phyloP scores from a whole-genome alignment of 2,113 vertebrate genomes.

The Ciconia stormi region DNA sequence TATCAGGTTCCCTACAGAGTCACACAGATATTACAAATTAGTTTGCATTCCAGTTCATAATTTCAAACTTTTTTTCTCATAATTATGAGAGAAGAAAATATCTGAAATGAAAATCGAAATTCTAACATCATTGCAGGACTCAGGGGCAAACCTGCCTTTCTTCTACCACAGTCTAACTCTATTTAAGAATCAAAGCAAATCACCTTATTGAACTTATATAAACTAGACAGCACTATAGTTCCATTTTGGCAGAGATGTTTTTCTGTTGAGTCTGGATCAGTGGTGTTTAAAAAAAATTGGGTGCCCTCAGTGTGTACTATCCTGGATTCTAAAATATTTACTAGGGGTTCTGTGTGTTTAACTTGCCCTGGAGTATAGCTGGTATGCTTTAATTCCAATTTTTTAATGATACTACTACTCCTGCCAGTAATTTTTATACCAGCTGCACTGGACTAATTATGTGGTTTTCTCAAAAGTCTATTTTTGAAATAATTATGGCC shows the following conservation, averaged over 20 bases:
- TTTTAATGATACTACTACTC: constrained; percentile 70
- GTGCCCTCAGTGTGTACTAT: neutral
- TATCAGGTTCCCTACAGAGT: neutral
- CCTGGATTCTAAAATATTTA: constrained; percentile 50
- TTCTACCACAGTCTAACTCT: neutral
- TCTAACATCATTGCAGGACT: neutral
- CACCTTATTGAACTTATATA: neutral
- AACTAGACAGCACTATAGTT: neutral
- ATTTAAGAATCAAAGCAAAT: neutral
- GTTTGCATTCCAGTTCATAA: neutral
- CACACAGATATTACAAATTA: neutral
- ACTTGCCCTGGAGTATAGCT: constrained; percentile 61
- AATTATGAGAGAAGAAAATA: neutral
- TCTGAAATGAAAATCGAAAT: neutral
- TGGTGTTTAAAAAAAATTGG: neutral
- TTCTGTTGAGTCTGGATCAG: neutral
- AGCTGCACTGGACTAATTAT: constrained; percentile 76
- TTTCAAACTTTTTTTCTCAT: neutral
- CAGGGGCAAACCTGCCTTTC: neutral
- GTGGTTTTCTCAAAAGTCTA: constrained; percentile 70
- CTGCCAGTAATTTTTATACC: constrained; percentile 72
- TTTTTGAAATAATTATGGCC: constrained; percentile 74
- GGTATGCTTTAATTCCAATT: constrained; percentile 64
- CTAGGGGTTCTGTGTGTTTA: constrained; percentile 48
- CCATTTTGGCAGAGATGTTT: neutral